Evolutionary conservation across 2,888 invertebrate genomes (phyloP), one percentile per base, ranked within the genome.

Genomic region (Drosophila mercatorum): DNA sequence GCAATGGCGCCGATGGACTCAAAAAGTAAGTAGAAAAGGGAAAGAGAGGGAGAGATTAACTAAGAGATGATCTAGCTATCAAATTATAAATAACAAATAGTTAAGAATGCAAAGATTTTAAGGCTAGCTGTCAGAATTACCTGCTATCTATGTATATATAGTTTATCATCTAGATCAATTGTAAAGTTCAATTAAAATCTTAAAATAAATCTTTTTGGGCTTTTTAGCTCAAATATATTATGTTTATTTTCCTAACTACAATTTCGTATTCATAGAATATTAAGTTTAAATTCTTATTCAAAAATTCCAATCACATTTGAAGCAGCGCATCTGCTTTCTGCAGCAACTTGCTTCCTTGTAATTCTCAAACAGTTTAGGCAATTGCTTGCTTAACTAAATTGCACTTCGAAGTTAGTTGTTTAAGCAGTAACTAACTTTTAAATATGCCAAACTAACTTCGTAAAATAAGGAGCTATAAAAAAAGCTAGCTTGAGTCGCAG

Each of bases 1-100:
- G 92, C 92, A 92, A 90, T 71, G 90, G 92, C 68, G 80, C 88
- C 62, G 92, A 93, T 79, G 92, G 92, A 74, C 89, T 92, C 58
- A 93, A 93, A 68, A 93, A 93, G 93, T 93, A 73, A 93, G 93
- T 92, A 73, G 1, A 7, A 11, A 12, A 0, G 5, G 31, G 2
- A 11, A 17, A 34, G 1, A 31, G 2, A 5, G n/a, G 10, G 10
- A 14, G n/a, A 14, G 14, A 38, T 0, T 51, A 12, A 12, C 3
- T 38, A 8, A 26, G 36, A 3, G 1, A 8, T 28, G 14, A 14
- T 0, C 7, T 4, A 47, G 7, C 7, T 26, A 14, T 14, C 12
- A 26, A 5, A 12, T 12, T 26, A 26, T 5, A 46, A 46, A 26
- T 26, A 12, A 12, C 1, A 5, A 6, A 28, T 12, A 28, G 0